phyloP scores from a whole-genome alignment of 2,888 invertebrate species.

The Lissocephala sabroskyi region DNA sequence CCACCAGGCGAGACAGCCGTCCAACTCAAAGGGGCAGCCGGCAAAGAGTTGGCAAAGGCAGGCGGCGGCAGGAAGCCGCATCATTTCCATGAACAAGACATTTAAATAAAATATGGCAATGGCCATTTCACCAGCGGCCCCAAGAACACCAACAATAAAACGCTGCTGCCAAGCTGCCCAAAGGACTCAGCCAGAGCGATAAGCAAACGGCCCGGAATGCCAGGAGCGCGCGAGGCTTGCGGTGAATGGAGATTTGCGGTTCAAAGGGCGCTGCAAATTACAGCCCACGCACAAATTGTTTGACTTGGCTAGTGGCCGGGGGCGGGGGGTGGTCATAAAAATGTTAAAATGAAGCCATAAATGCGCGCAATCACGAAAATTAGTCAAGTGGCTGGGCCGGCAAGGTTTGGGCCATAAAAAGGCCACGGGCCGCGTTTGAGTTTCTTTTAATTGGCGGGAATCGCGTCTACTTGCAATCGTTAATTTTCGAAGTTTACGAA shows the following conservation, averaged over 20 bases:
- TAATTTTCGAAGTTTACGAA: no score
- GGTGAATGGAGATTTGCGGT: slow-evolving; percentile 13
- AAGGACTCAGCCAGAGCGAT: background rate
- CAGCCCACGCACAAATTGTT: slow-evolving; percentile 32
- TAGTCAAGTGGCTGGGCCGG: slow-evolving; percentile 35
- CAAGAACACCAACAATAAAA: background rate
- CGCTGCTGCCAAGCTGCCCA: background rate
- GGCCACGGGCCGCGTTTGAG: no score
- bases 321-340: slow-evolving; percentile 40
- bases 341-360: slow-evolving; percentile 61
- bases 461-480: no score
- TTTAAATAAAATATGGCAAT: slow-evolving; percentile 61
- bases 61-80: slow-evolving; percentile 26
- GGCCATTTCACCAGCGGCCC: no score
- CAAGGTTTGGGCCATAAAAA: background rate
- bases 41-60: background rate
- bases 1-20: no score
- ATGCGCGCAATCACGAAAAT: slow-evolving; percentile 65
- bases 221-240: background rate
- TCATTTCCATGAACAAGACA: slow-evolving; percentile 57
- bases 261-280: slow-evolving; percentile 57
- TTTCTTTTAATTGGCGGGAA: no score
- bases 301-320: background rate
- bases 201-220: slow-evolving; percentile 19
- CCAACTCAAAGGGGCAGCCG: no score